Base-by-base conservation (phyloP, 1,140 invertebrate species). In the Penaeus chinensis region DNA sequence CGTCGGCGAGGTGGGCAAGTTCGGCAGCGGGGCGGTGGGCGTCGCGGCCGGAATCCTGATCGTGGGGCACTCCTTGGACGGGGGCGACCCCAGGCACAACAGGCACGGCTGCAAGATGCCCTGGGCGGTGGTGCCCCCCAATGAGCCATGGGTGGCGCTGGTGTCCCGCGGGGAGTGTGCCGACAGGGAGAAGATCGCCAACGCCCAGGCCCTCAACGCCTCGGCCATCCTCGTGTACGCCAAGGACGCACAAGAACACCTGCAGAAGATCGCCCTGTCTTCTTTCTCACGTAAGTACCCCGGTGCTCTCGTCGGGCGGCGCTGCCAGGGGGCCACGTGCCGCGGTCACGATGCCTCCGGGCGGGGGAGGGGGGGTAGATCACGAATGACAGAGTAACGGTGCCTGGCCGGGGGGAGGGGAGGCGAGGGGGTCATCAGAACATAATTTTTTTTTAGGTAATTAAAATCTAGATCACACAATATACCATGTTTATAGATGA, bases 211-310 rank as follows among this genome's bases (percentile, higher is more conserved):
- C 62, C 94, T 93, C 82, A 95, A 95, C 90, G 96, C 96, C 3
- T 93, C 94, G 0, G 96, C 94, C 0, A 94, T 96, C 22, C 94
- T 96, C 61, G 94, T 96, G 19, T 96, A 96, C 92, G 95, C 96
- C 91, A 94, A 95, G 92, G 93, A 94, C 74, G 94, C 94, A 66
- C 93, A 94, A 32, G 92, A 93, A n/a, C 91, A 92, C 54, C 92
- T 96, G 90, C 95, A 96, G 91, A 82, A 82, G 10, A 82, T 82
- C 20, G 81, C 81, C 16, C 81, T 82, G 19, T 65, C 80, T 20
- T 69, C 81, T 2, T 82, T 82, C 37, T 82, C 81, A 69, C 27
- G 81, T 82, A n/a, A 82, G 81, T 69, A 22, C 60, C 16, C 37
- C 37, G 37, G 54, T 11, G 54, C 10, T 54, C 54, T 13, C 16